Base-by-base conservation (phyloP, 2,888 invertebrate genomes). In the Cantharis rufa region DNA sequence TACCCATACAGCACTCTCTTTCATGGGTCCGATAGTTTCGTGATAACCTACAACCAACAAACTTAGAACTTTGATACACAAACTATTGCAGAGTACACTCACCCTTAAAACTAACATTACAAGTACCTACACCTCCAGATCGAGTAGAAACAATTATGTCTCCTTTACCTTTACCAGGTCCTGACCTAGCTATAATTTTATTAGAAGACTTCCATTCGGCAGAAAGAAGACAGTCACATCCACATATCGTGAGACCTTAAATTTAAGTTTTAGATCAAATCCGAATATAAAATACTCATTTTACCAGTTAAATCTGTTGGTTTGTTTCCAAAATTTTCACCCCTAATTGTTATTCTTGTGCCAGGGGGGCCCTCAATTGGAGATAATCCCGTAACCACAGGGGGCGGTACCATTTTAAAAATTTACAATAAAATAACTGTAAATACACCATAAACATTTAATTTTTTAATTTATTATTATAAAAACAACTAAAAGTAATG, bases 281-380 rank as follows among this genome's bases (percentile, higher is more conserved):
- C 3, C 0, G 13, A 66, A 21, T 0, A 4, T 70, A n/a, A 15
- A 62, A 71, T 62, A 62, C 1, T 21, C 16, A 15, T 16, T 70
- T 87, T 91, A 94, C 97, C 96, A 84, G 95, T 92, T 24, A 99
- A 89, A 90, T 99, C 99, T 80, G 92, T 93, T 4, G 93, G 93
- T 83, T 93, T 94, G 61, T 90, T 91, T 18, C 99, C 99, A 68
- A 99, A 90, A 90, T 98, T 95, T 90, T 99, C 99, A 77, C 99
- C 98, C 82, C 98, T 92, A 85, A 99, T 96, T 18, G 95, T 98
- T 0, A 99, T 95, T 83, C 96, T 92, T 0, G 98, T 98, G 10
- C 99, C 98, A 10, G 98, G 98, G 63, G 97, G 97, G 0, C 99
- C 99, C 89, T 99, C 99, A 85, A 98, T 99, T 0, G 99, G 99